phyloP scores from a whole-genome alignment of 2,888 invertebrate genomes.

The Athrips mouffetella region DNA sequence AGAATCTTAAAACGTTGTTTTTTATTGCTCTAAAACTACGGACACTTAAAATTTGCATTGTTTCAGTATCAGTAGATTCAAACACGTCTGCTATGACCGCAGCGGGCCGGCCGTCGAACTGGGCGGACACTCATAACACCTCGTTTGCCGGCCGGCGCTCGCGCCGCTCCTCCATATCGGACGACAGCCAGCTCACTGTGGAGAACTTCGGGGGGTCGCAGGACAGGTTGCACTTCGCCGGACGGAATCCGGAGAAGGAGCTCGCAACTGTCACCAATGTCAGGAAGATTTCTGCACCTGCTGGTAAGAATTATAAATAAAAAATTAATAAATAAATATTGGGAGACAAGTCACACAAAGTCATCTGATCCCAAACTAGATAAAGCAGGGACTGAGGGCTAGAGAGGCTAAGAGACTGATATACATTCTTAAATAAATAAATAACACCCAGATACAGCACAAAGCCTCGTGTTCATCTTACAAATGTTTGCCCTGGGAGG shows the following conservation, averaged over 20 bases:
- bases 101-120: constrained; percentile 92
- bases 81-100: constrained; percentile 71
- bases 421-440: too few species aligned
- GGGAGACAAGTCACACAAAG: too few species aligned
- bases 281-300: constrained; percentile 72
- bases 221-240: constrained; percentile 91
- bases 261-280: constrained; percentile 66
- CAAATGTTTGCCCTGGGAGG: too few species aligned
- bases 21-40: too few species aligned
- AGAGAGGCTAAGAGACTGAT: too few species aligned
- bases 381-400: too few species aligned
- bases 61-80: constrained; percentile 26
- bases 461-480: too few species aligned
- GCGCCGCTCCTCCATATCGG: constrained; percentile 87
- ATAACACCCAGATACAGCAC: too few species aligned
- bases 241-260: constrained; percentile 90
- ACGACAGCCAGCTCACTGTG: constrained; percentile 93
- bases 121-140: constrained; percentile 80
- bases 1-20: too few species aligned
- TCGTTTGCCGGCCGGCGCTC: constrained; percentile 89
- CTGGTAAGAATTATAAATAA: constrained; percentile 52
- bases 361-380: too few species aligned
- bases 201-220: constrained; percentile 96
- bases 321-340: too few species aligned
- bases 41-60: too few species aligned